A percentile compares a stretch with the other conserved stretches of the same genome.
These are phyloP conservation scores for Coilia nasus DNA, from an alignment of 2,797 vertebrate species.

Conservation along the genomic window DNA sequence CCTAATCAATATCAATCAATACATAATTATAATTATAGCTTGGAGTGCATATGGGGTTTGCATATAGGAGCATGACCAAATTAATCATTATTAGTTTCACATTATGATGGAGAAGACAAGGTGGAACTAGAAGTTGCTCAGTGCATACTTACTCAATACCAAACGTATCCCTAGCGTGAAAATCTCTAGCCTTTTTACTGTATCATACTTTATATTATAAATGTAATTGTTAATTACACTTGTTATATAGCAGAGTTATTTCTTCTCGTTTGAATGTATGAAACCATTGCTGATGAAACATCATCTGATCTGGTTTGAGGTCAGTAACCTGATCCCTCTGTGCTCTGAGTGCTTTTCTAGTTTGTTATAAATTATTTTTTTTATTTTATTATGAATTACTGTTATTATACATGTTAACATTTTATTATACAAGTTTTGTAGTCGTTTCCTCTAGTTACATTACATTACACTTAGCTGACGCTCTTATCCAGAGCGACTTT, in stretches of 20 bases:
- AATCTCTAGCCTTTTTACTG: too few species aligned
- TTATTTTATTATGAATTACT: too few species aligned
- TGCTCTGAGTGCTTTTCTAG: too few species aligned
- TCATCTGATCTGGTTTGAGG: neutral
- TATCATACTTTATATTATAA: too few species aligned
- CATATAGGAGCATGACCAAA: neutral
- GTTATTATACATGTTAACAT: too few species aligned
- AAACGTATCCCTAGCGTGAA: neutral
- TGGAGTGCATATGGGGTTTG: neutral
- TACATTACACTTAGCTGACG: too few species aligned
- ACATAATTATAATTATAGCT: conserved; percentile 15
- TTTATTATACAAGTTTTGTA: too few species aligned
- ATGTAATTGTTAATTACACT: too few species aligned
- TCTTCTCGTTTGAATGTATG: neutral
- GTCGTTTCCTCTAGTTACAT: too few species aligned
- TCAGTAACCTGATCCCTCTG: neutral
- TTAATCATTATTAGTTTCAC: neutral
- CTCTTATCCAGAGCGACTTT: too few species aligned
- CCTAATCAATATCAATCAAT: neutral
- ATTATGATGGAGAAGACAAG: neutral
- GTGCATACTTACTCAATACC: neutral
- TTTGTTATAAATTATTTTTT: too few species aligned
- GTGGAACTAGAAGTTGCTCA: neutral
- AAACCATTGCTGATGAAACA: neutral
- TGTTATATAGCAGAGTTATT: neutral